A percentile compares a stretch with the other conserved stretches of the same genome.
Evolutionary conservation across 1,140 invertebrate species (phyloP).

Genomic region (Hestina assimilis): DNA sequence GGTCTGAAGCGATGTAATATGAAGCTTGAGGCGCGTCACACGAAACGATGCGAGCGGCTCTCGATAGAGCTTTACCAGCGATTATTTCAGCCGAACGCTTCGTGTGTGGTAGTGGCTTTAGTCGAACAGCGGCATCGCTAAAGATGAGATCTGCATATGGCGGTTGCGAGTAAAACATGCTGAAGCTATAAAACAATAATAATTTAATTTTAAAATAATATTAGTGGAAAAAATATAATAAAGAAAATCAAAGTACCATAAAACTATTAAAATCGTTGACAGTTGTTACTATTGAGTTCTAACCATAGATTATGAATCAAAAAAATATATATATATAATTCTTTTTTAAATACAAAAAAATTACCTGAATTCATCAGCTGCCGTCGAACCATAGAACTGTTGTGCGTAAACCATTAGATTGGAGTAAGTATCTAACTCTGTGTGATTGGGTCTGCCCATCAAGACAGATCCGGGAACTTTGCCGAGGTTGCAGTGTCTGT

Average conservation of each 20-base stretch:
- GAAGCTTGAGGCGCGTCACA: constrained; percentile 64
- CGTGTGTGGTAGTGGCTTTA: constrained; percentile 83
- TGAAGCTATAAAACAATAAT: constrained; percentile 81
- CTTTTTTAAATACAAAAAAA: not conserved
- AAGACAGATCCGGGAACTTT: constrained; percentile 95
- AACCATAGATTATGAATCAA: no score
- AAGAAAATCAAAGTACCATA: no score
- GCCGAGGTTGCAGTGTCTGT: constrained; percentile 92
- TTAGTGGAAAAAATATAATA: no score
- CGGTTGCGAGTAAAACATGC: constrained; percentile 91
- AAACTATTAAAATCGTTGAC: no score
- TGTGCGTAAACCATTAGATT: constrained; percentile 95
- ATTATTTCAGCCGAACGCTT: constrained; percentile 77
- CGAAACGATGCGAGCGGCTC: constrained; percentile 62
- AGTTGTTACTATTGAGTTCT: no score
- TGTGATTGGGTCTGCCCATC: constrained; percentile 91
- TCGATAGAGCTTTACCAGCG: constrained; percentile 47
- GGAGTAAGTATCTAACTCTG: constrained; percentile 89
- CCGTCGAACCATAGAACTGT: constrained; percentile 92
- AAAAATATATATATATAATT: no score
- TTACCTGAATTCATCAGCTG: constrained; percentile 90
- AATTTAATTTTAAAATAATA: not conserved
- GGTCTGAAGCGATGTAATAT: constrained; percentile 61
- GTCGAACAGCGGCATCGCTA: constrained; percentile 92
- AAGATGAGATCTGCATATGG: constrained; percentile 94